Evolutionary conservation across 2,888 invertebrate species (phyloP).

Genomic region (Macrophya annulata): DNA sequence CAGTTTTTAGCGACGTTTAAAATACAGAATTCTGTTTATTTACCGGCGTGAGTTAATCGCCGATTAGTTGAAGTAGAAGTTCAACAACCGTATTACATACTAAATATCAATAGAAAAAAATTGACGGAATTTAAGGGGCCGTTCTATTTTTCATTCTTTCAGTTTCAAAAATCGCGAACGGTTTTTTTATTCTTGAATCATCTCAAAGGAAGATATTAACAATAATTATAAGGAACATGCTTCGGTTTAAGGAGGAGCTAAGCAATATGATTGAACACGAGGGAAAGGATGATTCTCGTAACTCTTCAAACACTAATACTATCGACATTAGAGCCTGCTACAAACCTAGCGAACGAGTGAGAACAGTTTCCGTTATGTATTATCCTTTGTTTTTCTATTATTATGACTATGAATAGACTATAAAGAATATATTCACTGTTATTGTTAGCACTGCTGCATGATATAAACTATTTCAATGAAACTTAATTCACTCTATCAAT

Average conservation of each 20-base stretch:
- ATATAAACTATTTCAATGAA: background rate
- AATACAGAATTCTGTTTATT: background rate
- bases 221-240: slow-evolving; percentile 65
- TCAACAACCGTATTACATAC: background rate
- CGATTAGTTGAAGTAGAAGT: background rate
- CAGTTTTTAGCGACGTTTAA: background rate
- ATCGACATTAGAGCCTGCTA: slow-evolving; percentile 79
- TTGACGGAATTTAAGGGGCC: background rate
- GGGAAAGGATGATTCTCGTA: slow-evolving; percentile 72
- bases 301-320: slow-evolving; percentile 75
- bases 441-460: slow-evolving; percentile 31
- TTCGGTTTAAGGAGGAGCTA: slow-evolving; percentile 69
- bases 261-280: slow-evolving; percentile 72
- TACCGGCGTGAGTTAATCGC: background rate
- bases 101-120: background rate
- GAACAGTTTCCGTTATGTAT: slow-evolving; percentile 58
- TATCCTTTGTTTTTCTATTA: background rate
- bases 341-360: slow-evolving; percentile 79
- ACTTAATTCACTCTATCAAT: background rate
- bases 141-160: background rate
- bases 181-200: background rate
- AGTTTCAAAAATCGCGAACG: background rate
- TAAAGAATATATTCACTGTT: background rate
- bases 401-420: background rate
- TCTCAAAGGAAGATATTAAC: background rate